phyloP scores from a whole-genome alignment of 2,888 invertebrate species.

The Brachyptera putata region DNA sequence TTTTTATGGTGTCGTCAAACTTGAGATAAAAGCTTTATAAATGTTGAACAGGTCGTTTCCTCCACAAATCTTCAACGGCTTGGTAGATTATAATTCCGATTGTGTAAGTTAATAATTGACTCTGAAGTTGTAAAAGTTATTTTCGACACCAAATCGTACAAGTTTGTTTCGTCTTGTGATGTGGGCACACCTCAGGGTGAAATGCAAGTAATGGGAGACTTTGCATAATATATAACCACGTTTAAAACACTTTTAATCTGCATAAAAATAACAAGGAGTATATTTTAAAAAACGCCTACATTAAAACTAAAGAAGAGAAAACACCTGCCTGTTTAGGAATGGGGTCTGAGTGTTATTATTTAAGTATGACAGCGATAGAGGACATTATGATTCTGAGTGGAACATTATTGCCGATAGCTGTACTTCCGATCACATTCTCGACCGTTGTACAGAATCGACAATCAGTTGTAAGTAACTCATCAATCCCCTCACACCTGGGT shows the following conservation, averaged over 20 bases:
- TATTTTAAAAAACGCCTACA: slow-evolving; percentile 17
- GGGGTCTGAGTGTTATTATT: too few species aligned
- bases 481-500: too few species aligned
- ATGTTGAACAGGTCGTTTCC: neutral
- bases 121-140: neutral
- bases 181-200: neutral
- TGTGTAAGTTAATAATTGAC: neutral
- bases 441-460: too few species aligned
- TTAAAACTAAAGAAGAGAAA: neutral
- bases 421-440: too few species aligned
- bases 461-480: too few species aligned
- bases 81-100: neutral
- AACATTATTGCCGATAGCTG: too few species aligned
- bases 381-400: too few species aligned
- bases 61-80: neutral
- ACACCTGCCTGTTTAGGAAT: slow-evolving; percentile 18
- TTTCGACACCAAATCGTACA: neutral
- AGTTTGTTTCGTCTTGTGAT: too few species aligned
- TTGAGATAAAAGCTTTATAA: too few species aligned
- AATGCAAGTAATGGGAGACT: slow-evolving; percentile 11
- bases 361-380: too few species aligned
- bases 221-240: slow-evolving; percentile 7
- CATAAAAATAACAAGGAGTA: slow-evolving; percentile 16
- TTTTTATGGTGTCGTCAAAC: too few species aligned
- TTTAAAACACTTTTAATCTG: slow-evolving; percentile 13